Evolutionary conservation across 2,113 vertebrate species (phyloP).

Genomic region (Otis tarda): DNA sequence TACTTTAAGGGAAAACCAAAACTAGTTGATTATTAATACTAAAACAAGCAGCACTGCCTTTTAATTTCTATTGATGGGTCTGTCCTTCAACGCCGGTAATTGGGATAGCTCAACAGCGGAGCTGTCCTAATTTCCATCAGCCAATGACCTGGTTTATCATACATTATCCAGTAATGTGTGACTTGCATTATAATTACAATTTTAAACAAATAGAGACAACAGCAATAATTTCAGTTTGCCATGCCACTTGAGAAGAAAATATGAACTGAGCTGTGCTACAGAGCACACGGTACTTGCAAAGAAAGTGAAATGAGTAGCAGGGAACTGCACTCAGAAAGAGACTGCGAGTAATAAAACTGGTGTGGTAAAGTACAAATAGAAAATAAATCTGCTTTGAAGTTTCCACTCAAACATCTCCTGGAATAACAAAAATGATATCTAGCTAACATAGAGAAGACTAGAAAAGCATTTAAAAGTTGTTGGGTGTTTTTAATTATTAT

Average conservation of each 20-base stretch:
- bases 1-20: not conserved
- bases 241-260: not conserved
- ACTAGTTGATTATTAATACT: not conserved
- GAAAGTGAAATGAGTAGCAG: not conserved
- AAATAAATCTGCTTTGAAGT: not conserved
- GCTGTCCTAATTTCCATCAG: not conserved
- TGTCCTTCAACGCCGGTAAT: not conserved
- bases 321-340: not conserved
- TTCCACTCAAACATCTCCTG: not conserved
- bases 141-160: not conserved
- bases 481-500: not conserved
- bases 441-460: not conserved
- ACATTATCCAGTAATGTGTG: not conserved
- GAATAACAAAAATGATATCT: not conserved
- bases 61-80: not conserved
- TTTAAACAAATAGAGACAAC: not conserved
- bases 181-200: not conserved
- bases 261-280: not conserved
- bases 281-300: not conserved
- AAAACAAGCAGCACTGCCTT: not conserved
- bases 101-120: not conserved
- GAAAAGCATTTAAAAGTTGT: not conserved
- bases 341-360: not conserved
- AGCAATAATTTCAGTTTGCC: not conserved
- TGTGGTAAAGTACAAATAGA: not conserved